These are phyloP conservation scores for Heliconius charithonia DNA, from an alignment of 2,888 invertebrate genomes.

Conservation along the genomic window DNA sequence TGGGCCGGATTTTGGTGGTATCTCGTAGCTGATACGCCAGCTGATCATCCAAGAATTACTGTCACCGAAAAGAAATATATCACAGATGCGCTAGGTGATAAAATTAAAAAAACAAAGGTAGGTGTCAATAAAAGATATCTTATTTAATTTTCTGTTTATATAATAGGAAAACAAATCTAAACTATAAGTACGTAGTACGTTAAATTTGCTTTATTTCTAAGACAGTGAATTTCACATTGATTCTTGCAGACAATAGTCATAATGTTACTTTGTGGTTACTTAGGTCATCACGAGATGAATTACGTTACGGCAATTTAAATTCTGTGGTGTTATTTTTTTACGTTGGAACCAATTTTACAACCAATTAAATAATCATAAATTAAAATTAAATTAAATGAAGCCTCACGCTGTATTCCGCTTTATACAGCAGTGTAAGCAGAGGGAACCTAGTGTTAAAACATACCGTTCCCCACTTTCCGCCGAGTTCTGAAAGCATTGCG, in stretches of 20 bases:
- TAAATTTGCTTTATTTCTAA: neutral
- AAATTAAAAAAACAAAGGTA: constrained; percentile 83
- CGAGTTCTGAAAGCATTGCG: too few relatives aligned
- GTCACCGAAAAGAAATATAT: constrained; percentile 86
- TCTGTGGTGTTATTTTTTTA: neutral
- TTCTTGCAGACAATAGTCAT: constrained; percentile 15
- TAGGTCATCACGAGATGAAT: constrained; percentile 6
- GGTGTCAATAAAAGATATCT: constrained; percentile 41
- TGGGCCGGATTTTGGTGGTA: constrained; percentile 86
- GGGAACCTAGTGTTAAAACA: too few relatives aligned
- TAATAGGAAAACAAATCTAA: neutral
- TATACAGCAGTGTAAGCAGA: too few relatives aligned
- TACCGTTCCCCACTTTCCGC: too few relatives aligned
- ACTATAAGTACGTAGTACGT: neutral
- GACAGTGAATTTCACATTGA: neutral
- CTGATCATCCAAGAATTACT: constrained; percentile 85
- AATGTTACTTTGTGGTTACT: constrained; percentile 15
- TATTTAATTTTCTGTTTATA: neutral
- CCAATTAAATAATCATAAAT: constrained; percentile 26
- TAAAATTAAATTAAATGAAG: too few relatives aligned
- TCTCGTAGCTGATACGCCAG: constrained; percentile 86
- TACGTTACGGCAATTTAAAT: constrained; percentile 7
- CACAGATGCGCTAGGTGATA: constrained; percentile 83
- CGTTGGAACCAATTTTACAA: too few relatives aligned
- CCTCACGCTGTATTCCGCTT: too few relatives aligned